Evolutionary conservation across 2,113 vertebrate species (phyloP), one percentile per base, ranked within the genome.

Genomic region (Clupea harengus): DNA sequence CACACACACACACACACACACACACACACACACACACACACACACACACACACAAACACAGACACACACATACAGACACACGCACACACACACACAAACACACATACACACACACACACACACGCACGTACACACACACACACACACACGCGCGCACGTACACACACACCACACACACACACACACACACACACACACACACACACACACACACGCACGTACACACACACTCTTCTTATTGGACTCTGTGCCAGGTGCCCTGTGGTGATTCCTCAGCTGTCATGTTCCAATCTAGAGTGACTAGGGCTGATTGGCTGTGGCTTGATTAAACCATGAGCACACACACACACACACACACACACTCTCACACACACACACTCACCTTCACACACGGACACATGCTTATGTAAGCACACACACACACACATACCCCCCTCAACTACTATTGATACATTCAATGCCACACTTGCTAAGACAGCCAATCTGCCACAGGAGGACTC

Each of bases 401-500:
- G 81, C 54, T 45, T 47, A 60, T 25, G 45, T 25, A 54, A 81
- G 50, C 81, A 28, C 82, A 52, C 78, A 32, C 64, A 39, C 47
- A 81, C 81, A 52, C 60, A 47, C 45, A 75, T 49, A 32, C 45
- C 52, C 86, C 39, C 81, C 82, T 22, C n/a, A 91, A 89, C 89
- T 88, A 85, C 88, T 86, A 86, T 85, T 90, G 89, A 92, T 89
- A 91, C 89, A 92, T 91, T 90, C 90, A 87, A 87, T 15, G 84
- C 84, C 88, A 88, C 64, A 15, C 83, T 90, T 87, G 84, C 83
- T 89, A 86, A 81, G 84, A 89, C 89, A 90, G 88, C 89, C 92
- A 91, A 92, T 93, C 90, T 93, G 92, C 93, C 89, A 90, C 85
- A 32, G 92, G 91, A 92, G 87, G 89, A 91, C 91, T 91, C 91